Evolutionary conservation across 2,888 invertebrate species (phyloP).

Genomic region (Glyphotaelius pellucidus): DNA sequence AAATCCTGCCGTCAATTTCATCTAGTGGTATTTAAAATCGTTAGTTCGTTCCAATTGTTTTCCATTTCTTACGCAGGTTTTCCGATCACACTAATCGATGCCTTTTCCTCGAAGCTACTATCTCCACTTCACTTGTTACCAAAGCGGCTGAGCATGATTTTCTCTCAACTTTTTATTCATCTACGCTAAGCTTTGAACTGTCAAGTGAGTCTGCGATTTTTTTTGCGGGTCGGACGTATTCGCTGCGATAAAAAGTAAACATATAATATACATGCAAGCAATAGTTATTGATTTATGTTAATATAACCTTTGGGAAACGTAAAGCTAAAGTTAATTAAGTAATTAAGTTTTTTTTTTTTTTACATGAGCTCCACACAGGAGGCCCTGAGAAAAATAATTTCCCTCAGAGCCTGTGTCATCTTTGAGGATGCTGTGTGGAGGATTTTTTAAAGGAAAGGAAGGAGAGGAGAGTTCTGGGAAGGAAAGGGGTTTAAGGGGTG

Average conservation of each 20-base stretch:
- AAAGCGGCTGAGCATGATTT: not conserved
- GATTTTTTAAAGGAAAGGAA: no score
- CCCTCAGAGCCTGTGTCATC: no score
- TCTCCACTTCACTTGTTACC: not conserved
- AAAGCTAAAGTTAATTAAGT: not conserved
- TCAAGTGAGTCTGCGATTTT: not conserved
- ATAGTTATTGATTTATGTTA: no score
- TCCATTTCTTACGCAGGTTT: not conserved
- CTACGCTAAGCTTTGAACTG: not conserved
- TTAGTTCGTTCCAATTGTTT: not conserved
- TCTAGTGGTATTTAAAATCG: no score
- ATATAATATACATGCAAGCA: no score
- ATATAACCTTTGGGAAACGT: not conserved
- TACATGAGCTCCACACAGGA: no score
- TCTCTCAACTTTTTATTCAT: not conserved
- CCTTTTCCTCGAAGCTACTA: not conserved
- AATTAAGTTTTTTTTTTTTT: not conserved
- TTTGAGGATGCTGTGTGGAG: no score
- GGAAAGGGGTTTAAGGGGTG: no score
- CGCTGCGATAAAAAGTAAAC: not conserved
- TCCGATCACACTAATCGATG: not conserved
- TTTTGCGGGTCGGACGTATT: not conserved
- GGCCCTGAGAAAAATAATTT: no score
- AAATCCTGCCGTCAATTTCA: not conserved
- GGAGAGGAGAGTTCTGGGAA: no score